Conservation (phyloP, 2,888 invertebrate species). For the Baronia brevicornis region DNA sequence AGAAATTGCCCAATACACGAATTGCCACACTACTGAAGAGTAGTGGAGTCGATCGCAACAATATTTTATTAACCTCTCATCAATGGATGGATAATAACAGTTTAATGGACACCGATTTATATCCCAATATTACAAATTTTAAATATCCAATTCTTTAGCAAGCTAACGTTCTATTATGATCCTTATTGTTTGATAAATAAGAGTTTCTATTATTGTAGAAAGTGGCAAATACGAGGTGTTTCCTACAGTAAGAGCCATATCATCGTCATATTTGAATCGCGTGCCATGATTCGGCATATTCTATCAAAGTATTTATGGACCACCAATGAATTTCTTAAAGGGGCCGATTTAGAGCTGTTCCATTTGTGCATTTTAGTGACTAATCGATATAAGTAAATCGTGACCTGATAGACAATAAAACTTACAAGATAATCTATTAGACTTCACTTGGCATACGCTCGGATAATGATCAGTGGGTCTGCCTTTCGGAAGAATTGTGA, state of each 20-base stretch:
- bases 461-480: too few relatives aligned
- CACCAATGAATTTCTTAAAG: slow-evolving; percentile 60
- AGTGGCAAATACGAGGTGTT: slow-evolving; percentile 22
- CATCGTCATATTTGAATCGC: slow-evolving; percentile 70
- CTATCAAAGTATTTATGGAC: slow-evolving; percentile 64
- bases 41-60: slow-evolving; percentile 37
- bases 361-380: not conserved
- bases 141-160: not conserved
- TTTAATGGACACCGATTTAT: slow-evolving; percentile 70
- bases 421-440: too few relatives aligned
- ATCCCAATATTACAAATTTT: slow-evolving; percentile 24
- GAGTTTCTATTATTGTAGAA: slow-evolving; percentile 12
- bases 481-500: too few relatives aligned
- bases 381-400: too few relatives aligned
- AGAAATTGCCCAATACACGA: slow-evolving; percentile 29
- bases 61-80: slow-evolving; percentile 67
- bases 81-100: slow-evolving; percentile 64
- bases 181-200: slow-evolving; percentile 10
- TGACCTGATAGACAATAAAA: too few relatives aligned
- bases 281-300: slow-evolving; percentile 71
- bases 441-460: too few relatives aligned
- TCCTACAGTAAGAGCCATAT: slow-evolving; percentile 57
- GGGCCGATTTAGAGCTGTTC: slow-evolving; percentile 27
- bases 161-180: slow-evolving; percentile 16
- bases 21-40: slow-evolving; percentile 39